Evolutionary conservation across 1,140 invertebrate species (phyloP).

Genomic region (Nymphalis io): DNA sequence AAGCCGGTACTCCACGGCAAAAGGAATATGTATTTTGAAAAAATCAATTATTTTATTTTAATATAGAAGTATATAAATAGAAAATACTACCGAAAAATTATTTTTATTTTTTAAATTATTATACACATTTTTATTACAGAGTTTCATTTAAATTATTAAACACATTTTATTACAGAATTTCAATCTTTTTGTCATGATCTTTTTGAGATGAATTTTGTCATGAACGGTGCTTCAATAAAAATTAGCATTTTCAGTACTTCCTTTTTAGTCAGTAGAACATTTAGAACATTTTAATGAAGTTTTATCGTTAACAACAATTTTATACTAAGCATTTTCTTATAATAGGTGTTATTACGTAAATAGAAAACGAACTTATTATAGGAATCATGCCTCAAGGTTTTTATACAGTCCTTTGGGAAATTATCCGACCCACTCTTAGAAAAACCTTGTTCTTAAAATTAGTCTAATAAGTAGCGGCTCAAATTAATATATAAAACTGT

Average conservation of each 20-base stretch:
- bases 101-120: too few species aligned
- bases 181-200: too few species aligned
- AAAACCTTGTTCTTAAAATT: conserved; percentile 4
- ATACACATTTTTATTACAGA: too few species aligned
- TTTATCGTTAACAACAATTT: not conserved
- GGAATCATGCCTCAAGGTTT: not conserved
- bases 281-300: not conserved
- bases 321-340: not conserved
- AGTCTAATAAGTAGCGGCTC: not conserved
- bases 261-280: not conserved
- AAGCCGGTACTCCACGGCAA: too few species aligned
- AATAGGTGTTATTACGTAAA: not conserved
- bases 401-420: not conserved
- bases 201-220: not conserved
- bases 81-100: too few species aligned
- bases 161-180: too few species aligned
- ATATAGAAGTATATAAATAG: too few species aligned
- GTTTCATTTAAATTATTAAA: too few species aligned
- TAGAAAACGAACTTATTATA: not conserved
- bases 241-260: not conserved
- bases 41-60: too few species aligned
- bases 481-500: not conserved
- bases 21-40: too few species aligned
- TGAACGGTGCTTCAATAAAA: conserved; percentile 1
- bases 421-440: not conserved